Evolutionary conservation across 2,113 vertebrate species (phyloP).

Genomic region (Gymnogyps californianus): DNA sequence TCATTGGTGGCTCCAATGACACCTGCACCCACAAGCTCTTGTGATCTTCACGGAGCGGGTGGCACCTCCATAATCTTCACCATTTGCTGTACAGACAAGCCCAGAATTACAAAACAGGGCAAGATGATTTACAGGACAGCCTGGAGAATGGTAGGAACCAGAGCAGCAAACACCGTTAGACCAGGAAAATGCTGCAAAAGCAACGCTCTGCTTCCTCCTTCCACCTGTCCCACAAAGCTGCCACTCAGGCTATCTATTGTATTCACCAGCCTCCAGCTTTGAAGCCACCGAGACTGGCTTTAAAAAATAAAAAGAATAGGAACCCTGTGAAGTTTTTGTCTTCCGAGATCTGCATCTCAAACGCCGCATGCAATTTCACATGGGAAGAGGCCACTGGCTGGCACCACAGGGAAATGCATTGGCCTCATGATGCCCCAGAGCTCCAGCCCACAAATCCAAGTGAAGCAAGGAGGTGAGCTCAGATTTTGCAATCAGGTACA

Average conservation of each 20-base stretch:
- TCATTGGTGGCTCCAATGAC: fast-evolving
- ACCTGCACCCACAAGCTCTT: neutral
- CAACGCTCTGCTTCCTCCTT: neutral
- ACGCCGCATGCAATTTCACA: fast-evolving
- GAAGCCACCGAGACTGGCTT: neutral
- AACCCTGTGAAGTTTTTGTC: neutral
- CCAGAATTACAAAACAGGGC: neutral
- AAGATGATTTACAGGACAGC: neutral
- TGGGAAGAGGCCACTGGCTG: neutral
- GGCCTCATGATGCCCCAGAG: neutral
- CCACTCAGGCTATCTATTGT: neutral
- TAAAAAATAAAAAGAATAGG: neutral
- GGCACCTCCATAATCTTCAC: neutral
- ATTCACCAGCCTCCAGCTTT: neutral
- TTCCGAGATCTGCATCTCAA: neutral
- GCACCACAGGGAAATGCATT: neutral
- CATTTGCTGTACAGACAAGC: neutral
- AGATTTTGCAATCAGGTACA: neutral
- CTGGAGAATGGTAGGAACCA: neutral
- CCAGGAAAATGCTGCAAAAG: neutral
- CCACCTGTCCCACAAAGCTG: neutral
- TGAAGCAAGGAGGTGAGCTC: neutral
- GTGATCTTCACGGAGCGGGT: neutral
- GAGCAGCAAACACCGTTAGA: neutral
- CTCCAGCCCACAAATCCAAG: neutral